Conservation (phyloP, 2,113 vertebrate genomes). For the Microtus richardsoni region DNA sequence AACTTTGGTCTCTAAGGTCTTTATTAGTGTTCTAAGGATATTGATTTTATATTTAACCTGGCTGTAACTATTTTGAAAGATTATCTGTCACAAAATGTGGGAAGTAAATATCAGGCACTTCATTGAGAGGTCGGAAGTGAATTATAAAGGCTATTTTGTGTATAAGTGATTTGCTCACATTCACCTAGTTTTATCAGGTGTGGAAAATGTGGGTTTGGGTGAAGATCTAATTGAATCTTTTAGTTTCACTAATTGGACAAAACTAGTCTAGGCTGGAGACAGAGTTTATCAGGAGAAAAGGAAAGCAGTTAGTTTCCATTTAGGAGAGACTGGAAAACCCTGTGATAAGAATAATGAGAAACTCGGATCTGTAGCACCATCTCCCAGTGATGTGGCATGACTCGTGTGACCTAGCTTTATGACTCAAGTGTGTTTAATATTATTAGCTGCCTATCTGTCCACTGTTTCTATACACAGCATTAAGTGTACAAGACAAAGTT, state of each 20-base stretch:
- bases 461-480: neutral
- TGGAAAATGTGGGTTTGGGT: neutral
- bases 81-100: neutral
- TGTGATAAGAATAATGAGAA: neutral
- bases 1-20: slow-evolving; percentile 30
- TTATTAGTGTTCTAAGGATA: slow-evolving; percentile 1
- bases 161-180: neutral
- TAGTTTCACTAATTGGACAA: neutral
- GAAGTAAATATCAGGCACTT: neutral
- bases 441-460: neutral
- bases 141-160: slow-evolving; percentile 37
- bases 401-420: neutral
- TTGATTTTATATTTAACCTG: slow-evolving; percentile 27
- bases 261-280: slow-evolving; percentile 32
- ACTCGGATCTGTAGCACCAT: neutral
- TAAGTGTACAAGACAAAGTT: slow-evolving; percentile 10
- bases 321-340: neutral
- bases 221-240: neutral
- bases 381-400: slow-evolving; percentile 1
- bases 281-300: neutral
- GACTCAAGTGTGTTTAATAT: neutral
- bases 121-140: neutral
- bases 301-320: neutral
- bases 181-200: neutral
- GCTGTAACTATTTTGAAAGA: slow-evolving; percentile 27